Conservation (phyloP, 1,140 invertebrate genomes). For the Homarus americanus region DNA sequence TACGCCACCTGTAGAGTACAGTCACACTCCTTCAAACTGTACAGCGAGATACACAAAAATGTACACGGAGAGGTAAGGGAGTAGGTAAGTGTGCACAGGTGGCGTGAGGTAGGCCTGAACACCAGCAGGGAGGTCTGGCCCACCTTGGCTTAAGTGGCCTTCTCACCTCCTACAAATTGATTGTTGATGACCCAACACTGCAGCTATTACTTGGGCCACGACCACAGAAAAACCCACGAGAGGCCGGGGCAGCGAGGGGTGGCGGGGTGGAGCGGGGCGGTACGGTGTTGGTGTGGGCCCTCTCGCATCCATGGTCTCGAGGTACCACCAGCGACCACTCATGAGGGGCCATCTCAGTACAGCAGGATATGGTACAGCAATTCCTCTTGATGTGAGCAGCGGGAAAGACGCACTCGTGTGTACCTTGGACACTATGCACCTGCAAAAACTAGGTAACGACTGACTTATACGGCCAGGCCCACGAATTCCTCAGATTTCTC, state of each 20-base stretch:
- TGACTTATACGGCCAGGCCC: slow-evolving; percentile 53
- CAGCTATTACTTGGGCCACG: slow-evolving; percentile 46
- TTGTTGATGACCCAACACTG: slow-evolving; percentile 52
- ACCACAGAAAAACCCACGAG: slow-evolving; percentile 51
- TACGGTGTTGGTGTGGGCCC: not conserved
- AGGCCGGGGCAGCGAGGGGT: slow-evolving; percentile 11
- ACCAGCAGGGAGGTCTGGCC: slow-evolving; percentile 28
- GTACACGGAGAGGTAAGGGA: no score
- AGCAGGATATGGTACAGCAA: not conserved
- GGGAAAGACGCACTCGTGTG: slow-evolving; percentile 22
- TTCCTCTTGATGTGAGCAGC: not conserved
- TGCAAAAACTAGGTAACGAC: slow-evolving; percentile 47
- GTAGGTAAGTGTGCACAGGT: no score
- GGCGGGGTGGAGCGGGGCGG: slow-evolving; percentile 26
- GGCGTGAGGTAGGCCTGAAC: no score
- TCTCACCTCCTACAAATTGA: slow-evolving; percentile 61
- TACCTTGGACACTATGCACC: slow-evolving; percentile 24
- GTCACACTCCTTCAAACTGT: no score
- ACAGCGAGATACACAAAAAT: no score
- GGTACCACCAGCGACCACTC: no score
- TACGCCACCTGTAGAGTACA: no score
- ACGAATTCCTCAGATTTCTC: slow-evolving; percentile 61
- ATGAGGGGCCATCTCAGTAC: not conserved
- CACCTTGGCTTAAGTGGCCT: slow-evolving; percentile 50
- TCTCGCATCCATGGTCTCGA: not conserved